Evolutionary conservation across 2,888 invertebrate genomes (phyloP).

Genomic region (Ophion ellenae): DNA sequence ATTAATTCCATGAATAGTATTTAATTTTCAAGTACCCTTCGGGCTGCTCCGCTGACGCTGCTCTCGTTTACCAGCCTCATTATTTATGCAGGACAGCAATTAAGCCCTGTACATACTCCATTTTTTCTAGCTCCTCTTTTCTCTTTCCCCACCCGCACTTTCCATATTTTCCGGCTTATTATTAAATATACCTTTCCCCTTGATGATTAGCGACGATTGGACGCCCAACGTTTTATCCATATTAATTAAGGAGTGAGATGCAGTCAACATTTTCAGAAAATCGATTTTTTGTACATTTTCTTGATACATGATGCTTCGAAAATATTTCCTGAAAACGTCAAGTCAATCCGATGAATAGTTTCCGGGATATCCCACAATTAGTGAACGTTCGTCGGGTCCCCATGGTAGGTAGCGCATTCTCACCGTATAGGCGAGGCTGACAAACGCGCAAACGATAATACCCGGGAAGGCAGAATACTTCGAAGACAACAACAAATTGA

Average conservation of each 20-base stretch:
- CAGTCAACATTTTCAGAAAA: no score
- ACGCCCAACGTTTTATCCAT: slow-evolving; percentile 37
- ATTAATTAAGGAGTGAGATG: slow-evolving; percentile 10
- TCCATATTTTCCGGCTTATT: neutral
- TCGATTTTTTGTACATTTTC: no score
- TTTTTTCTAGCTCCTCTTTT: slow-evolving; percentile 26
- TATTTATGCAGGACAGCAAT: slow-evolving; percentile 59
- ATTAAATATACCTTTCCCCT: neutral
- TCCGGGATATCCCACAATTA: no score
- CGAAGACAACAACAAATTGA: no score
- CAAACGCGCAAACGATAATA: no score
- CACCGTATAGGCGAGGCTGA: no score
- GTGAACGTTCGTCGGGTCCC: no score
- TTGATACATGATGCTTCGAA: no score
- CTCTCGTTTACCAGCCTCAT: slow-evolving; percentile 56
- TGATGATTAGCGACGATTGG: slow-evolving; percentile 34
- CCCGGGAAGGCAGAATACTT: no score
- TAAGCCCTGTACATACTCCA: slow-evolving; percentile 37
- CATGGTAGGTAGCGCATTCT: no score
- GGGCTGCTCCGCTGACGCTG: slow-evolving; percentile 15
- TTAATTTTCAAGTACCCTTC: slow-evolving; percentile 54
- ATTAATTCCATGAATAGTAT: slow-evolving; percentile 60
- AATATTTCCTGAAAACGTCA: no score
- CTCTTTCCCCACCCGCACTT: slow-evolving; percentile 2
- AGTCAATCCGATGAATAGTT: no score